These are phyloP conservation scores for Aplodontia rufa DNA, from an alignment of 2,113 vertebrate species.

Conservation along the genomic window DNA sequence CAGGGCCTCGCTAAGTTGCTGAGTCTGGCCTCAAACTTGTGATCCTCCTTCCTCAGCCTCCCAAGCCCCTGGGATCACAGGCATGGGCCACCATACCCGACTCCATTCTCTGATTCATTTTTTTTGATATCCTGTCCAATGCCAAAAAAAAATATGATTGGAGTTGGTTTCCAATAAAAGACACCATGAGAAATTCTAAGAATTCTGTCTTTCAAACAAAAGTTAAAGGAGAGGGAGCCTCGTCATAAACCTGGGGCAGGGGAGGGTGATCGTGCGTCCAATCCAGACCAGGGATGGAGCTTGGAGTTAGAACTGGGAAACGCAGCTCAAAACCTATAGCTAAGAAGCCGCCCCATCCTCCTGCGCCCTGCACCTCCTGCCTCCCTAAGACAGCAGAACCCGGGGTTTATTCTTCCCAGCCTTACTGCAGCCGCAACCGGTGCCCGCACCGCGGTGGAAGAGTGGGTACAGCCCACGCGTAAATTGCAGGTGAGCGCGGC, in stretches of 20 bases:
- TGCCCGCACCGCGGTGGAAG: neutral
- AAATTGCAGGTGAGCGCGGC: neutral
- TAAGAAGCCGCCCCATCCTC: neutral
- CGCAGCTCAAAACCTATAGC: neutral
- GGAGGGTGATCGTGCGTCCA: accelerated
- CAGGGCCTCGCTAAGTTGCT: too few species aligned
- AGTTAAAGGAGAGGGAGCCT: neutral
- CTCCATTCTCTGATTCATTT: neutral
- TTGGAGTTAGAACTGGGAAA: neutral
- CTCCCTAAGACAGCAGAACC: neutral
- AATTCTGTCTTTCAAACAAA: neutral
- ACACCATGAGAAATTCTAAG: neutral
- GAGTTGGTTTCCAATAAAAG: neutral
- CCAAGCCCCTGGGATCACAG: too few species aligned
- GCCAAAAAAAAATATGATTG: neutral
- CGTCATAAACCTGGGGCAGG: neutral
- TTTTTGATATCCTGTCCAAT: neutral
- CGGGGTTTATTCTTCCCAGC: constrained; percentile 4
- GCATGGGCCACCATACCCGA: too few species aligned
- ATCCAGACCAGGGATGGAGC: neutral
- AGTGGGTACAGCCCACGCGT: neutral
- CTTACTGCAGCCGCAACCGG: neutral
- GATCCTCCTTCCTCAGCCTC: too few species aligned
- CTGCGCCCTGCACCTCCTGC: neutral
- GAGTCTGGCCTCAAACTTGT: too few species aligned